Evolutionary conservation across 2,113 vertebrate species (phyloP).

Genomic region (Xerus inauris): DNA sequence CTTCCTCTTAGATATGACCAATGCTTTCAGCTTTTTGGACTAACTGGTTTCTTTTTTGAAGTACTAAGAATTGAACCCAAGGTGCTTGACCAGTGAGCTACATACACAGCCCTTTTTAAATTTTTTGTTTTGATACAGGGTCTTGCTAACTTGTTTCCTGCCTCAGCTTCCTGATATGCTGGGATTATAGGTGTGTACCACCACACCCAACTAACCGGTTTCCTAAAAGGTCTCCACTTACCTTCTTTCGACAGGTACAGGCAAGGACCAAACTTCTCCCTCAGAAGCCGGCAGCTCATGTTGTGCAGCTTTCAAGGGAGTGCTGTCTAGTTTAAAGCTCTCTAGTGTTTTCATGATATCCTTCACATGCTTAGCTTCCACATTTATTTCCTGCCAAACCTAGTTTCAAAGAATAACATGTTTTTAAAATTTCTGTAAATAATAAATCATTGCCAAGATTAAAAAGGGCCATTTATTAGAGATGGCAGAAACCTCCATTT

Average conservation of each 20-base stretch:
- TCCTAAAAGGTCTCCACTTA: conserved; percentile 81
- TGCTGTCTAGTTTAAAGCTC: conserved; percentile 92
- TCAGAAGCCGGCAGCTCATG: conserved; percentile 89
- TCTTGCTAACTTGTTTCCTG: too few relatives aligned
- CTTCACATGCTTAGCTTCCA: conserved; percentile 95
- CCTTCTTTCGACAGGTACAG: conserved; percentile 94
- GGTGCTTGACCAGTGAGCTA: too few relatives aligned
- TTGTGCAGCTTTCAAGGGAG: conserved; percentile 90
- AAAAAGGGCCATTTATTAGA: background rate
- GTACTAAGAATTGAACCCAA: too few relatives aligned
- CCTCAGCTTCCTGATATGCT: too few relatives aligned
- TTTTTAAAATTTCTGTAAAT: conserved; percentile 5
- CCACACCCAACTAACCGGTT: background rate
- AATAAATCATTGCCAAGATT: conserved; percentile 31
- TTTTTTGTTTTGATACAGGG: too few relatives aligned
- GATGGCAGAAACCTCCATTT: conserved; percentile 2
- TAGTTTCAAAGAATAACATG: conserved; percentile 79
- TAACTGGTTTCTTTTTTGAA: background rate
- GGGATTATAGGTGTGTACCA: too few relatives aligned
- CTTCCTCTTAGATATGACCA: background rate
- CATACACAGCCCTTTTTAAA: too few relatives aligned
- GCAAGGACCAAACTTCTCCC: conserved; percentile 92
- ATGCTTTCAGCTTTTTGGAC: background rate
- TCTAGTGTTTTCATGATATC: conserved; percentile 96
- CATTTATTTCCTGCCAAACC: conserved; percentile 97